Conservation (phyloP, 2,888 invertebrate genomes). For the Ypsolopha scabrella region DNA sequence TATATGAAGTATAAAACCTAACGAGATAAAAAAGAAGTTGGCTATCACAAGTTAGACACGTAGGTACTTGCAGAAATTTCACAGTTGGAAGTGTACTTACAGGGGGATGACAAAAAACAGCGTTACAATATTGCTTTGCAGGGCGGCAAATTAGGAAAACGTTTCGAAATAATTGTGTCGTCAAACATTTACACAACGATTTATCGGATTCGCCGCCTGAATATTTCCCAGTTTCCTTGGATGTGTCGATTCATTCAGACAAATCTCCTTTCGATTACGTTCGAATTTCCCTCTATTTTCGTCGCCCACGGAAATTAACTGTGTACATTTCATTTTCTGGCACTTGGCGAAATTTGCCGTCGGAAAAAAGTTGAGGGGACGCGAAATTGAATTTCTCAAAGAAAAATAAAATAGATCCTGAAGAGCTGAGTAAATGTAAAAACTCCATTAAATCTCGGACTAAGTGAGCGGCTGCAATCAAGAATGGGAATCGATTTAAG, state of each 20-base stretch:
- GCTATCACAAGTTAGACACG: too few relatives aligned
- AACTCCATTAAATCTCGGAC: constrained; percentile 38
- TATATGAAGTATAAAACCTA: too few relatives aligned
- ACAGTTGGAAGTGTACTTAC: too few relatives aligned
- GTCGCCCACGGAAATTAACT: constrained; percentile 42
- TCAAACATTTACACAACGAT: constrained; percentile 52
- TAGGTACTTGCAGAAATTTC: too few relatives aligned
- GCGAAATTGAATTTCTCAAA: constrained; percentile 17
- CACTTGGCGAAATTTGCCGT: constrained; percentile 19
- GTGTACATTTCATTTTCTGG: constrained; percentile 47
- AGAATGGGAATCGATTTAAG: constrained; percentile 42
- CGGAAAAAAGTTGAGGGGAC: background rate
- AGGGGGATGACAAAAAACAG: too few relatives aligned
- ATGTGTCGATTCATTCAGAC: constrained; percentile 58
- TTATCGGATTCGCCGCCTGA: constrained; percentile 26
- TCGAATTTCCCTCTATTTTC: constrained; percentile 34
- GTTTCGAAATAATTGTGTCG: constrained; percentile 48
- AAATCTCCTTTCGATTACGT: constrained; percentile 41
- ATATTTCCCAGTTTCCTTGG: constrained; percentile 21
- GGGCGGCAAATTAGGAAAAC: constrained; percentile 44
- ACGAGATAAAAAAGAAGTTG: too few relatives aligned
- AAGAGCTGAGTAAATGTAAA: constrained; percentile 30
- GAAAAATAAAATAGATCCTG: constrained; percentile 14
- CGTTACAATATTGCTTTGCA: too few relatives aligned
- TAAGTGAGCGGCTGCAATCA: constrained; percentile 26